Percentiles rank a stretch among this genome's conserved stretches.
These are phyloP conservation scores for Amorpha juglandis DNA, from an alignment of 2,888 invertebrate genomes.

Conservation along the genomic window DNA sequence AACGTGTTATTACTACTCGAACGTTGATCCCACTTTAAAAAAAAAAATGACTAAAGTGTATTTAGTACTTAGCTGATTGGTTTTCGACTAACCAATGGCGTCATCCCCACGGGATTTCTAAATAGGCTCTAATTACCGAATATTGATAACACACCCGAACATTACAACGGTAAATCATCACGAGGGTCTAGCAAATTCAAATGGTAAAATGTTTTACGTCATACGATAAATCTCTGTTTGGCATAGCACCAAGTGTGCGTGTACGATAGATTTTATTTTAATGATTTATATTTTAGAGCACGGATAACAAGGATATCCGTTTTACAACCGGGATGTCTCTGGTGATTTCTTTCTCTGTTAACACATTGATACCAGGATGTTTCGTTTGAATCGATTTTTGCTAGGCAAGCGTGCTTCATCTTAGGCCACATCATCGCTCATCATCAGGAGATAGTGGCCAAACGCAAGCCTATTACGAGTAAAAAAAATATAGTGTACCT, in stretches of 20 bases:
- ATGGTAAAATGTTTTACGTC: slow-evolving; percentile 50
- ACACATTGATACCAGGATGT: not conserved
- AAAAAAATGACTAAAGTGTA: not conserved
- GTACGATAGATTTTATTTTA: slow-evolving; percentile 4
- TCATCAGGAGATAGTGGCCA: no score
- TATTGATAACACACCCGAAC: not conserved
- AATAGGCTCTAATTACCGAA: not conserved
- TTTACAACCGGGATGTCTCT: slow-evolving; percentile 5
- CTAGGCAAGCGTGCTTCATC: no score
- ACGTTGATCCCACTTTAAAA: no score
- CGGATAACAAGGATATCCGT: slow-evolving; percentile 17
- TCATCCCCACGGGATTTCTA: not conserved
- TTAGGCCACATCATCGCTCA: no score
- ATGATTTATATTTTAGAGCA: not conserved
- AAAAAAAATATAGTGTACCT: not conserved
- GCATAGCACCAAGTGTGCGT: slow-evolving; percentile 51
- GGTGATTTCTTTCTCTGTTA: not conserved
- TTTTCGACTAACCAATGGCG: not conserved
- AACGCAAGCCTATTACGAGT: no score
- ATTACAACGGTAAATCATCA: not conserved
- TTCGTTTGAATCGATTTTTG: no score
- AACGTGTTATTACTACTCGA: no score
- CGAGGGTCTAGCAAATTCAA: not conserved
- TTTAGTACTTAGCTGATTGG: not conserved
- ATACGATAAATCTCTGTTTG: slow-evolving; percentile 66